Percentiles rank a stretch among this genome's conserved stretches.
phyloP scores from a whole-genome alignment of 2,113 vertebrate species.

The Pseudorectes ferrugineus region DNA sequence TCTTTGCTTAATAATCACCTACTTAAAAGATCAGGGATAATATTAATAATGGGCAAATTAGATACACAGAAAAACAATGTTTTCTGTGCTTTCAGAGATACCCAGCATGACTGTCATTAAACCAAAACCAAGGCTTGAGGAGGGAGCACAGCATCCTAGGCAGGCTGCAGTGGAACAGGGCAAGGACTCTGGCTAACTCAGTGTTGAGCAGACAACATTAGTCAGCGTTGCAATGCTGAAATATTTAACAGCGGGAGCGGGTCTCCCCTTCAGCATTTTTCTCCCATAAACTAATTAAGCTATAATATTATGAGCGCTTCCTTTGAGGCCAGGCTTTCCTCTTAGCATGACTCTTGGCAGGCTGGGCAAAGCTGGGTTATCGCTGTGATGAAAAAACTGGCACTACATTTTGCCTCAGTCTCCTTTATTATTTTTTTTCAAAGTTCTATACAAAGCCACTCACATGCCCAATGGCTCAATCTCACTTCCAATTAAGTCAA shows the following conservation, averaged over 20 bases:
- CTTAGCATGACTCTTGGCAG: conserved; percentile 10
- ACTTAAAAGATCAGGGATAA: conserved; percentile 49
- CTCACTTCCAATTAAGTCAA: conserved; percentile 55
- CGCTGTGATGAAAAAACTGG: neutral
- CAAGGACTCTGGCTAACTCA: neutral
- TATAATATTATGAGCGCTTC: conserved; percentile 27
- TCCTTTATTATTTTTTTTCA: conserved; percentile 5
- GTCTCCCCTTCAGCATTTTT: conserved; percentile 37
- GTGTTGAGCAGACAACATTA: neutral
- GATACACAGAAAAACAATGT: conserved; percentile 21
- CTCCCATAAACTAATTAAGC: conserved; percentile 48
- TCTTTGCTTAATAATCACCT: conserved; percentile 57
- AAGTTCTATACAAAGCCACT: conserved; percentile 25
- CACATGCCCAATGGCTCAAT: conserved; percentile 40
- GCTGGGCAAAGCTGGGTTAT: conserved; percentile 12
- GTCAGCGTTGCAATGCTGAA: neutral
- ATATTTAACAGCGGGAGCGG: neutral
- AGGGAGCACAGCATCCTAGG: neutral
- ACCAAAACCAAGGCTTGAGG: neutral
- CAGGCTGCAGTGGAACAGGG: neutral
- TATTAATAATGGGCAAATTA: conserved; percentile 55
- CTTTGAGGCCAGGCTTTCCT: neutral
- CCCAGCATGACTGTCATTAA: neutral
- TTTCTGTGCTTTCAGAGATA: conserved; percentile 6
- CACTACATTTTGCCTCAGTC: conserved; percentile 28